Conservation (phyloP, 2,888 invertebrate genomes). For the Bombylius major region DNA sequence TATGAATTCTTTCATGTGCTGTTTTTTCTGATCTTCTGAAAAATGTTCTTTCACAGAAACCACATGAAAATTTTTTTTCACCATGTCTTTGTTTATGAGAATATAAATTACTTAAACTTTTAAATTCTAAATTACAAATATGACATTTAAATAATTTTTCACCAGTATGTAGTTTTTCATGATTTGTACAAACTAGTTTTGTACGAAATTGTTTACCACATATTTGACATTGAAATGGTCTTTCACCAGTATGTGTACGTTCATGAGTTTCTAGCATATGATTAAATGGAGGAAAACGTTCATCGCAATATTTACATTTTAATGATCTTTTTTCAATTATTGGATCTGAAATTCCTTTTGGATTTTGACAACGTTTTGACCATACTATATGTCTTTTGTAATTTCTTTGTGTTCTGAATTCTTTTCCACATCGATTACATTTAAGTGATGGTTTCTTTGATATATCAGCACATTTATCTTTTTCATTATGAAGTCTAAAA, state of each 20-base stretch:
- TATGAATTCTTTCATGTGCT: not conserved
- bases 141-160: not conserved
- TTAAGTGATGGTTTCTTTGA: not conserved
- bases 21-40: not conserved
- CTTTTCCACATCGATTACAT: not conserved
- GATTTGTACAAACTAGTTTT: not conserved
- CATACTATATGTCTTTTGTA: not conserved
- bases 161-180: not conserved
- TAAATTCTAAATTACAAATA: not conserved
- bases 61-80: not conserved
- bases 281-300: not conserved
- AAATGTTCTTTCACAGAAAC: not conserved
- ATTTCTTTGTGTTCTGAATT: not conserved
- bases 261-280: not conserved
- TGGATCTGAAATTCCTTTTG: no score
- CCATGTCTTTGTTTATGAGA: not conserved
- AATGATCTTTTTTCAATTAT: not conserved
- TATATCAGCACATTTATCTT: not conserved
- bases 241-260: not conserved
- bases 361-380: no score
- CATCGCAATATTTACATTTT: not conserved
- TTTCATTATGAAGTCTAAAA: not conserved
- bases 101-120: no score
- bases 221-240: not conserved
- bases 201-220: not conserved